phyloP scores from a whole-genome alignment of 2,797 vertebrate genomes.

The Eurystomus glaucurus region DNA sequence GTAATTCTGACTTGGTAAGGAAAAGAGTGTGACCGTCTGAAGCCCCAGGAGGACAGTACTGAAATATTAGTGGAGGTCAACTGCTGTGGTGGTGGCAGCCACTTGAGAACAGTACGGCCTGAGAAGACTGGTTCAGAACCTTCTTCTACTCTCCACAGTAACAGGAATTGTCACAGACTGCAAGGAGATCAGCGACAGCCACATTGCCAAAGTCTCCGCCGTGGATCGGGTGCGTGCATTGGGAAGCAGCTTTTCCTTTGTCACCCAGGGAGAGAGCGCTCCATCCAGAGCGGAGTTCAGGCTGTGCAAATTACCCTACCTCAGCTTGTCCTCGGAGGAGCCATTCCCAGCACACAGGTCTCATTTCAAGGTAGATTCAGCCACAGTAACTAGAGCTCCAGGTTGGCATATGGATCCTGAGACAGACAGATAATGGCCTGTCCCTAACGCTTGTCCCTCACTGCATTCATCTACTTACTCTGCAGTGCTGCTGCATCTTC shows the following conservation, averaged over 20 bases:
- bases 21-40: neutral
- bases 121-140: neutral
- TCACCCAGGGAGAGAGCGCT: rapidly evolving
- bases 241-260: neutral
- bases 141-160: neutral
- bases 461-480: neutral
- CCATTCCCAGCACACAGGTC: neutral
- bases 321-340: neutral
- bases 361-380: neutral
- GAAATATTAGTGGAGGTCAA: neutral
- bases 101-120: neutral
- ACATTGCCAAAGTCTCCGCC: rapidly evolving
- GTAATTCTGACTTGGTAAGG: neutral
- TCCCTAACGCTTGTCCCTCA: neutral
- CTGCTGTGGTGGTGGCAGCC: neutral
- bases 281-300: neutral
- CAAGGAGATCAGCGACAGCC: neutral
- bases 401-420: neutral
- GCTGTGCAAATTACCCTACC: neutral
- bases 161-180: neutral
- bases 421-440: neutral
- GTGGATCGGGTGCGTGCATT: rapidly evolving
- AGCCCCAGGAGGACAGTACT: neutral
- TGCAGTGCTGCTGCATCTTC: neutral
- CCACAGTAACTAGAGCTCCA: neutral